Percentiles rank a stretch among this genome's conserved stretches.
phyloP scores from a whole-genome alignment of 2,113 vertebrate genomes.

The Psammodynastes pulverulentus region DNA sequence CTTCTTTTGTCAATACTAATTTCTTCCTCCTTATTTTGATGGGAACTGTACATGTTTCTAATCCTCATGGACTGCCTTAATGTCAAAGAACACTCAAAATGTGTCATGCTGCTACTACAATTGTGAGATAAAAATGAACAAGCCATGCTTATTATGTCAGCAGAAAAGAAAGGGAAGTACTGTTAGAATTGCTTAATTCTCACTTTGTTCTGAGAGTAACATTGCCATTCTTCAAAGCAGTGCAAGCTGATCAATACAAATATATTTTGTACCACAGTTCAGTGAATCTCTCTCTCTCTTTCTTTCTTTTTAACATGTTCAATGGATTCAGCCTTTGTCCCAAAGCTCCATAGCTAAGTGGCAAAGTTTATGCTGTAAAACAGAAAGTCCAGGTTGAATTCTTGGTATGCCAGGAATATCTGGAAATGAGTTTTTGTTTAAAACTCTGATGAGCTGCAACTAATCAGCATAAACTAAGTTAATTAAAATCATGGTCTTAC shows the following conservation, averaged over 20 bases:
- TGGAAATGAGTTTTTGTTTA: neutral
- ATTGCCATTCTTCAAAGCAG: neutral
- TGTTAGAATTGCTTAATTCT: neutral
- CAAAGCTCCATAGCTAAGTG: neutral
- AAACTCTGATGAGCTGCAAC: neutral
- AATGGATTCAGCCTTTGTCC: neutral
- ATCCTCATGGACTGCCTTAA: neutral
- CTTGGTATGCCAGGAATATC: neutral
- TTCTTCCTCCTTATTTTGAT: neutral
- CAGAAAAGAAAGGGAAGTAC: neutral
- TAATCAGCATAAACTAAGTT: neutral
- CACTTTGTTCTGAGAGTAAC: neutral
- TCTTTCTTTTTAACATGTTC: too few relatives aligned
- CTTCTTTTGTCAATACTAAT: neutral
- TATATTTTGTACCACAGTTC: neutral
- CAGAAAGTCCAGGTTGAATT: neutral
- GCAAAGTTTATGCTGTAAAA: neutral
- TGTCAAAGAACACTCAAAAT: neutral
- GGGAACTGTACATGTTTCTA: neutral
- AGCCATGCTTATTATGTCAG: neutral
- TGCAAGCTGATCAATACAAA: neutral
- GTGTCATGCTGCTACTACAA: neutral
- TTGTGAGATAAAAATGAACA: neutral
- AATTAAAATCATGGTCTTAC: neutral
- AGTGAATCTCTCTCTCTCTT: neutral